Conservation (phyloP, 2,113 vertebrate genomes). For the Carassius gibelio region DNA sequence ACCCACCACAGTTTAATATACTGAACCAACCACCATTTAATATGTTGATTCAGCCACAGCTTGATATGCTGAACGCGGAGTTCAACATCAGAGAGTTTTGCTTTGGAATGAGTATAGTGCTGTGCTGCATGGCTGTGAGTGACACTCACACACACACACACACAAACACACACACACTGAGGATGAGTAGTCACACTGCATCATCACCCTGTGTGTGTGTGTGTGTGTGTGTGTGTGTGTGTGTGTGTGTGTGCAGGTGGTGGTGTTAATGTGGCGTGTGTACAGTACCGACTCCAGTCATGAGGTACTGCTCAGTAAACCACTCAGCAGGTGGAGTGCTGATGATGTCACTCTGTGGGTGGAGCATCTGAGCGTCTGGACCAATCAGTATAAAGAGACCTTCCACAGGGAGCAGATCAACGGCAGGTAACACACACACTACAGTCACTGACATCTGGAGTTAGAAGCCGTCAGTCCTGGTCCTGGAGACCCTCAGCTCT, state of each 20-base stretch:
- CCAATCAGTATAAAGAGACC: constrained; percentile 83
- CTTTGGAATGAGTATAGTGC: constrained; percentile 82
- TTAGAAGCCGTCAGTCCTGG: no score
- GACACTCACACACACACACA: neutral
- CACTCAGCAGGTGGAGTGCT: constrained; percentile 85
- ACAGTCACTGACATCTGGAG: no score
- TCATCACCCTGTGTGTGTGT: constrained; percentile 25
- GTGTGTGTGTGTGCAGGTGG: constrained; percentile 74
- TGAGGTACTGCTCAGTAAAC: constrained; percentile 82
- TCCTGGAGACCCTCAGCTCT: no score
- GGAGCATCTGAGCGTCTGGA: constrained; percentile 87
- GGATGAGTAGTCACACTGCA: neutral
- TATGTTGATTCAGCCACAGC: neutral
- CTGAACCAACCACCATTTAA: neutral
- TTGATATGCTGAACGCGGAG: neutral
- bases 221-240: constrained; percentile 41
- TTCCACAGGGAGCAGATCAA: constrained; percentile 88
- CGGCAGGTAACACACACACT: constrained; percentile 79
- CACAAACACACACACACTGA: neutral
- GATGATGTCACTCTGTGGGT: constrained; percentile 90
- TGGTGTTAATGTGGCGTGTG: constrained; percentile 89
- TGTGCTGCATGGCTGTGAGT: constrained; percentile 90
- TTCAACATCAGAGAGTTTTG: constrained; percentile 60
- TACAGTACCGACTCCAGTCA: constrained; percentile 78
- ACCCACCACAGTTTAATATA: neutral